Percentiles rank a stretch among this genome's conserved stretches.
Evolutionary conservation across 2,888 invertebrate genomes (phyloP).

Genomic region (Cybosia mesomella): DNA sequence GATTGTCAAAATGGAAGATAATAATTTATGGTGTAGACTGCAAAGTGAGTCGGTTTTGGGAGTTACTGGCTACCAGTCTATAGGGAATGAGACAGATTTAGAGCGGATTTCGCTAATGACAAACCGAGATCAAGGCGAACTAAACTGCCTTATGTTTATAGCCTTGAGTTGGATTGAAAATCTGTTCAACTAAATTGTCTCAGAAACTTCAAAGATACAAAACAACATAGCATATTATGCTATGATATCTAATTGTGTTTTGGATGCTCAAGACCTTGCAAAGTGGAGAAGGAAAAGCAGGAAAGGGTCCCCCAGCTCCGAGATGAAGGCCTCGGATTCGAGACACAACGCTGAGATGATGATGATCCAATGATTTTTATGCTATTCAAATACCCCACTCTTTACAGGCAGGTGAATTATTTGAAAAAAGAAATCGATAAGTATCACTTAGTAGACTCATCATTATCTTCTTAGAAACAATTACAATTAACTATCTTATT

Average conservation of each 20-base stretch:
- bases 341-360: too few species aligned
- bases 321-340: too few species aligned
- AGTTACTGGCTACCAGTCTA: too few species aligned
- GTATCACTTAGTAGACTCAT: not conserved
- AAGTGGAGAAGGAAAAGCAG: too few species aligned
- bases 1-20: not conserved
- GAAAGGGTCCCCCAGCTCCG: too few species aligned
- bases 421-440: not conserved
- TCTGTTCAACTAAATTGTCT: not conserved
- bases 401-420: not conserved
- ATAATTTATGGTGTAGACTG: too few species aligned
- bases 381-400: not conserved
- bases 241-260: not conserved
- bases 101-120: not conserved
- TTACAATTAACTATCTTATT: not conserved
- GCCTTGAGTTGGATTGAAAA: not conserved
- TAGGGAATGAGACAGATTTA: not conserved
- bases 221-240: not conserved
- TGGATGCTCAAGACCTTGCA: too few species aligned
- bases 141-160: not conserved
- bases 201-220: too few species aligned
- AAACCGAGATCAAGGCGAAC: not conserved
- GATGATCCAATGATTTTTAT: too few species aligned
- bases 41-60: too few species aligned
- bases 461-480: not conserved